Evolutionary conservation across 2,888 invertebrate species (phyloP), one percentile per base, ranked within the genome.

Genomic region (Tillus elongatus): DNA sequence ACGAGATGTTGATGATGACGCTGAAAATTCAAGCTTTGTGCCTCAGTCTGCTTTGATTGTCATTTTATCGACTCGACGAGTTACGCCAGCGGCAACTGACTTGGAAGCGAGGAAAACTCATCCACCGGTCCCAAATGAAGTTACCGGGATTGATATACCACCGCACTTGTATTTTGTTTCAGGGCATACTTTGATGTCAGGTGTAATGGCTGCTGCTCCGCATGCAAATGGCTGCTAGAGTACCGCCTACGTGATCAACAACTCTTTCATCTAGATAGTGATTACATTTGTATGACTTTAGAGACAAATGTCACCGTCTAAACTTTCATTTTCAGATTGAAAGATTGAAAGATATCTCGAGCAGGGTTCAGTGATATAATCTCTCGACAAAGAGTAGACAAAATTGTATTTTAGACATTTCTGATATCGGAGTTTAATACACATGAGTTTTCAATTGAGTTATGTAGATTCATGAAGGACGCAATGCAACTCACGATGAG

Each of bases 141-240:
- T 62, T 61, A 61, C 51, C 49, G 50, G 44, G 51, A 44, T 52
- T 46, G 51, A 53, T 53, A 46, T 46, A 44, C 42, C 47, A 48
- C 45, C 46, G 39, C 28, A 34, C 41, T 44, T 45, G 44, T 38
- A 45, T 54, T 56, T 55, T 47, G 52, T 56, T 55, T 42, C 51
- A 46, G 58, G 56, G 56, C 53, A 51, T 44, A 45, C 60, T 60
- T 60, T 60, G 60, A 60, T 58, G 52, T 53, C 53, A 55, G 58
- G 58, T 59, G 56, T 58, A 59, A 58, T 59, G 60, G 60, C 58
- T 58, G 58, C 59, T 56, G 58, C 58, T 58, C 51, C 55, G 52
- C 58, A 60, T 60, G 59, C 59, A 60, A 60, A 60, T 60, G 59
- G 60, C 58, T 54, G 58, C 58, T 49, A 53, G 47, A 48, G 54